A percentile compares a stretch with the other conserved stretches of the same genome.
These are phyloP conservation scores for Osmerus eperlanus DNA, from an alignment of 2,113 vertebrate genomes.

Conservation along the genomic window DNA sequence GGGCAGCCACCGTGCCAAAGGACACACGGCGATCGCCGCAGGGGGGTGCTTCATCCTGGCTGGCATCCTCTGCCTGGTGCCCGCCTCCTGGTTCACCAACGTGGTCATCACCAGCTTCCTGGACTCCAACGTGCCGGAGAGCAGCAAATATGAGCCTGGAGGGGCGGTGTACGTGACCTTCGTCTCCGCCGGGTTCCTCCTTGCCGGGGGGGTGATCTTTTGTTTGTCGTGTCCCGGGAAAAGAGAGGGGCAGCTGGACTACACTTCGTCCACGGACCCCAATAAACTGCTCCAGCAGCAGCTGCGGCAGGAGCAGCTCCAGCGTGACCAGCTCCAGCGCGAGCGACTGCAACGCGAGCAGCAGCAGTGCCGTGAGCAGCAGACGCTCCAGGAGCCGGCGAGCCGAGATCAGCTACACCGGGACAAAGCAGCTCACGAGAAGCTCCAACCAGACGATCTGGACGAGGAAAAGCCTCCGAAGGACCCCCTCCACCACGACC, in stretches of 20 bases:
- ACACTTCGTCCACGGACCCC: constrained; percentile 36
- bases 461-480: constrained; percentile 6
- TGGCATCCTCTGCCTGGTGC: constrained; percentile 77
- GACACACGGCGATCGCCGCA: constrained; percentile 77
- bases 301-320: not conserved
- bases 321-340: constrained; percentile 14
- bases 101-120: constrained; percentile 83
- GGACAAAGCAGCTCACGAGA: constrained; percentile 29
- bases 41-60: constrained; percentile 83
- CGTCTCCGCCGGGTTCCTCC: constrained; percentile 81
- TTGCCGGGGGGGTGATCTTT: constrained; percentile 82
- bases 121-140: constrained; percentile 80
- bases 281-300: constrained; percentile 27
- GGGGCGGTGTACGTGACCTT: constrained; percentile 87
- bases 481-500: constrained; percentile 5
- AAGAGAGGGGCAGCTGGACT: constrained; percentile 56
- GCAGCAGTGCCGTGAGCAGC: constrained; percentile 21
- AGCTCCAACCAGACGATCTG: constrained; percentile 29
- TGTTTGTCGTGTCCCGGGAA: constrained; percentile 79
- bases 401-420: constrained; percentile 14
- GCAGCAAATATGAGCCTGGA: constrained; percentile 84
- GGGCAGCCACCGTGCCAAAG: constrained; percentile 78
- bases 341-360: constrained; percentile 28
- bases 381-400: constrained; percentile 27
- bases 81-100: constrained; percentile 87